A percentile compares a stretch with the other conserved stretches of the same genome.
Evolutionary conservation across 2,888 invertebrate species (phyloP).

Genomic region (Chouioia cunea): DNA sequence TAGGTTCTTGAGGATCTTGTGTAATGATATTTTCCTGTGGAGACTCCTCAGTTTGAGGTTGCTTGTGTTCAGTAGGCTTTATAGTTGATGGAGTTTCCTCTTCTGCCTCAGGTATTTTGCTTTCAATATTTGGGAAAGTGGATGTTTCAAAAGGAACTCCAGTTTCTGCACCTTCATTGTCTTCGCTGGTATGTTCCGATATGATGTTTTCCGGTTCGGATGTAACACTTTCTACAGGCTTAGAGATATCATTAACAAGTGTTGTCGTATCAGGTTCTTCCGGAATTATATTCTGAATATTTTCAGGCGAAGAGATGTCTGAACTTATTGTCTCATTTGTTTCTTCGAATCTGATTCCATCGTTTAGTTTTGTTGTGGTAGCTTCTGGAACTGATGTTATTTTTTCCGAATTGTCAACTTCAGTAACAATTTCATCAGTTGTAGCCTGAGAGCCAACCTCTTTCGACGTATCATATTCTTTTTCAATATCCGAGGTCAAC

Average conservation of each 20-base stretch:
- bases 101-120: not conserved
- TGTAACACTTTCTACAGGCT: not conserved
- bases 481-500: not conserved
- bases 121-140: slow-evolving; percentile 7
- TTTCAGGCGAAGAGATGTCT: slow-evolving; percentile 24
- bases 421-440: slow-evolving; percentile 6
- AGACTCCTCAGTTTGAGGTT: not conserved
- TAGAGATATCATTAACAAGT: not conserved
- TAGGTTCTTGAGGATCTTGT: slow-evolving; percentile 9
- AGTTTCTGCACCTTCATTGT: slow-evolving; percentile 18
- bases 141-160: slow-evolving; percentile 13
- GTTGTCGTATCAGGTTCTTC: not conserved
- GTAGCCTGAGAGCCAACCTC: slow-evolving; percentile 15
- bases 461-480: slow-evolving; percentile 12
- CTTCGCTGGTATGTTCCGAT: slow-evolving; percentile 38
- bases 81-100: slow-evolving; percentile 4
- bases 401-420: not conserved
- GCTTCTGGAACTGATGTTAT: slow-evolving; percentile 45
- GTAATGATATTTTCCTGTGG: slow-evolving; percentile 2
- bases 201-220: slow-evolving; percentile 13
- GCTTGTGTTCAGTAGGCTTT: slow-evolving; percentile 1
- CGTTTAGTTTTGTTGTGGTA: slow-evolving; percentile 29
- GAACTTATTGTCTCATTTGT: slow-evolving; percentile 38
- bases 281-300: not conserved
- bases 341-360: slow-evolving; percentile 29